phyloP scores from a whole-genome alignment of 2,888 invertebrate species.

The Leucoptera coffeella region DNA sequence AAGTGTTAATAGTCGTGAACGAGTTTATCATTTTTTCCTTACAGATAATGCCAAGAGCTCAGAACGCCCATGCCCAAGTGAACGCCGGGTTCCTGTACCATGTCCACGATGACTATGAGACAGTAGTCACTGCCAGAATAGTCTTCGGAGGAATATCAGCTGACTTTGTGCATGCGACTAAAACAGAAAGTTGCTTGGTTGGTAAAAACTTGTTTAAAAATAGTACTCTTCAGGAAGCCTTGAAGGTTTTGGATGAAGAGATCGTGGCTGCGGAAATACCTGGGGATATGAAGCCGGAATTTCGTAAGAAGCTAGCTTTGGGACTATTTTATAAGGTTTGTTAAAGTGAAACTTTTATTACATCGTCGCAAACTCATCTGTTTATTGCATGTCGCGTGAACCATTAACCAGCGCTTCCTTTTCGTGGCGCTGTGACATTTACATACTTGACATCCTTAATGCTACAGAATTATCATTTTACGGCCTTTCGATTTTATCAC shows the following conservation, averaged over 20 bases:
- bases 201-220: slow-evolving; percentile 32
- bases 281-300: slow-evolving; percentile 54
- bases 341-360: neutral
- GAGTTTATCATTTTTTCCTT: slow-evolving; percentile 10
- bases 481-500: too few species aligned
- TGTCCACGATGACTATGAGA: slow-evolving; percentile 17
- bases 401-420: too few species aligned
- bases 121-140: slow-evolving; percentile 46
- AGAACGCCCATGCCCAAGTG: slow-evolving; percentile 70
- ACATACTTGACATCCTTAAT: too few species aligned
- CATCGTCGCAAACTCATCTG: too few species aligned
- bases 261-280: slow-evolving; percentile 49
- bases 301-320: slow-evolving; percentile 54
- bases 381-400: too few species aligned
- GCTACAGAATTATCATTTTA: too few species aligned
- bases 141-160: slow-evolving; percentile 54
- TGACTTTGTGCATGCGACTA: slow-evolving; percentile 49
- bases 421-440: too few species aligned
- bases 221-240: slow-evolving; percentile 37
- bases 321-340: slow-evolving; percentile 62
- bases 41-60: slow-evolving; percentile 66
- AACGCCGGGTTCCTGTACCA: slow-evolving; percentile 67
- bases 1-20: too few species aligned
- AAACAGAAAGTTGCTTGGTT: slow-evolving; percentile 44
- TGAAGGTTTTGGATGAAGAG: slow-evolving; percentile 52